A percentile compares a stretch with the other conserved stretches of the same genome.
phyloP scores from a whole-genome alignment of 2,888 invertebrate species.

The Clostera curtula region DNA sequence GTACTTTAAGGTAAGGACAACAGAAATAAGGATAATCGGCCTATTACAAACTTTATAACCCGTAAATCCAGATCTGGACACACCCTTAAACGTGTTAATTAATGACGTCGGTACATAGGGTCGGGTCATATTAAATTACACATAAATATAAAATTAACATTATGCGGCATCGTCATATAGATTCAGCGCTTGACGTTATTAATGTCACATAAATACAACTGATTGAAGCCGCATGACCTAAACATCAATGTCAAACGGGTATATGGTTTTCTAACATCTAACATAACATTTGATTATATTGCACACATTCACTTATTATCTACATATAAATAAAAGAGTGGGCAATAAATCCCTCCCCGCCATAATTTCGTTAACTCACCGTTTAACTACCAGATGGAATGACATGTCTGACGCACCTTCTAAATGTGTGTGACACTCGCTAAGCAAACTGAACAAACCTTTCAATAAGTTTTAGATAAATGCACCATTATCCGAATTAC shows the following conservation, averaged over 20 bases:
- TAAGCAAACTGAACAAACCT: conserved; percentile 57
- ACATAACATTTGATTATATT: conserved; percentile 61
- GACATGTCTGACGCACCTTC: conserved; percentile 56
- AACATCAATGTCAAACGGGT: conserved; percentile 35
- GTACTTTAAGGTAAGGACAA: no score
- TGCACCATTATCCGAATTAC: conserved; percentile 12
- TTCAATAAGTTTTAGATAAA: conserved; percentile 20
- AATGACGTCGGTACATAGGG: no score
- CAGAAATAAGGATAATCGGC: no score
- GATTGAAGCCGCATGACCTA: conserved; percentile 24
- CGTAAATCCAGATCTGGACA: no score
- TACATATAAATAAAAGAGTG: conserved; percentile 56
- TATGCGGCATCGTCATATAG: no score
- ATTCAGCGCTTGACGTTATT: no score
- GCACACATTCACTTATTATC: conserved; percentile 64
- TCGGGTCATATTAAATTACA: no score
- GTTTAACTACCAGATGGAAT: conserved; percentile 69
- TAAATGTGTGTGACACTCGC: conserved; percentile 45
- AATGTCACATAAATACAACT: no score
- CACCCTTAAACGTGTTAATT: no score
- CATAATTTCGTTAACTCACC: conserved; percentile 73
- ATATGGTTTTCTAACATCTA: conserved; percentile 49
- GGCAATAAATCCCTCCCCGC: conserved; percentile 74
- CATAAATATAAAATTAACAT: no score
- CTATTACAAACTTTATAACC: no score